Base-by-base conservation (phyloP, 2,888 invertebrate genomes). In the Hirudinaria manillensis region DNA sequence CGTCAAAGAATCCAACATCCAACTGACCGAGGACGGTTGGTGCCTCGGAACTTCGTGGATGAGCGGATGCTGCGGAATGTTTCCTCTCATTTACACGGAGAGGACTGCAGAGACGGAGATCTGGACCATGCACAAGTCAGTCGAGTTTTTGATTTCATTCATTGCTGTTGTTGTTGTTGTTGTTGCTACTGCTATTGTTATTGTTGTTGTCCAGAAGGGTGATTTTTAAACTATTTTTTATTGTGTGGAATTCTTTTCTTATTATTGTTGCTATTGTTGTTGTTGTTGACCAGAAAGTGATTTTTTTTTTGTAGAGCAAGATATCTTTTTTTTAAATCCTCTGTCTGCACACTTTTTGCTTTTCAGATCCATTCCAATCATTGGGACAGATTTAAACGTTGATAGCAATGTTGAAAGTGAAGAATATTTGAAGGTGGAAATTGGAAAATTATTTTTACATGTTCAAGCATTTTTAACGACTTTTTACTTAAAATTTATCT, bases 81-180 rank as follows among this genome's bases (percentile, higher is more conserved):
- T 94, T 80, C 94, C 93, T 0, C 90, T 90, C 70, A 91, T 91
- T 83, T 93, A 92, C 81, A 92, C 93, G 0, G 90, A 90, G 82
- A 89, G 91, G 68, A 92, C 92, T 0, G 91, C 93, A 0, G 93
- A 94, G 84, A 92, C 93, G 0, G 93, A 93, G 86, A 91, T 93
- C 3, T 94, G 94, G 94, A 93, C 93, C 21, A 84, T 94, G 74
- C 94, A 94, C 81, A 89, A 83, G 85, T 86, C 77, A 77, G 75
- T 67, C 45, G n/a, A 16, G 21, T 66, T 36, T 32, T 27, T 6
- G 16, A 29, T 1, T 10, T 55, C 45, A 34, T 68, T 66, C 10
- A 70, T 13, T n/a, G 32, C 10, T 71, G 66, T 19, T 10, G 19
- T 13, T 27, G 10, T 27, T n/a, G n/a, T n/a, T n/a, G n/a, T n/a